Conservation (phyloP, 2,797 vertebrate genomes). For the Simalia tracyae region DNA sequence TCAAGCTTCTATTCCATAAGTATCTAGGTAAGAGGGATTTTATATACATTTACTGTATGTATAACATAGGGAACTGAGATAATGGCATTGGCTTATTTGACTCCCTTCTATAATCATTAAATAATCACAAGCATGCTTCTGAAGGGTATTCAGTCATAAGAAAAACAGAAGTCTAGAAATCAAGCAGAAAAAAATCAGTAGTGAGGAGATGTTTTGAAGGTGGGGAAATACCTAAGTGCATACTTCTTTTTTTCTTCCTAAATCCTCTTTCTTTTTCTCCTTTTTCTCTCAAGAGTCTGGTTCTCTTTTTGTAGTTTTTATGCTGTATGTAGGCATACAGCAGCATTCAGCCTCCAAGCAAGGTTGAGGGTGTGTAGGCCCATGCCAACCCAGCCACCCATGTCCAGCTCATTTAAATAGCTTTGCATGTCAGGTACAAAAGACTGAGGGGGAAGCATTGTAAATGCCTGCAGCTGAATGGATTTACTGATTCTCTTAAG, state of each 20-base stretch:
- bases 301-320: not conserved
- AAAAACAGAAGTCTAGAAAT: not conserved
- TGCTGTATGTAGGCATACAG: too few species aligned
- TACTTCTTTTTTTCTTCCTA: not conserved
- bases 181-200: not conserved
- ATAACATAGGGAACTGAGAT: not conserved
- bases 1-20: constrained; percentile 1
- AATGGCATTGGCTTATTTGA: not conserved
- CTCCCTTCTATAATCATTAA: not conserved
- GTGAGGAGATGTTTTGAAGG: not conserved
- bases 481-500: not conserved
- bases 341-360: too few species aligned
- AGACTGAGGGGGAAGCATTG: too few species aligned
- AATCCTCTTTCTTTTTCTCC: not conserved
- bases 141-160: not conserved
- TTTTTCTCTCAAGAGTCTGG: not conserved
- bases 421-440: not conserved
- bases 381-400: not conserved
- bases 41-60: not conserved
- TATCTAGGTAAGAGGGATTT: not conserved
- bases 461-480: not conserved
- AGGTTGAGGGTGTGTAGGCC: not conserved
- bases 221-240: not conserved
- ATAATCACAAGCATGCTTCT: not conserved
- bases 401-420: not conserved